These are phyloP conservation scores for Noctua janthe DNA, from an alignment of 2,888 invertebrate species.

Conservation along the genomic window DNA sequence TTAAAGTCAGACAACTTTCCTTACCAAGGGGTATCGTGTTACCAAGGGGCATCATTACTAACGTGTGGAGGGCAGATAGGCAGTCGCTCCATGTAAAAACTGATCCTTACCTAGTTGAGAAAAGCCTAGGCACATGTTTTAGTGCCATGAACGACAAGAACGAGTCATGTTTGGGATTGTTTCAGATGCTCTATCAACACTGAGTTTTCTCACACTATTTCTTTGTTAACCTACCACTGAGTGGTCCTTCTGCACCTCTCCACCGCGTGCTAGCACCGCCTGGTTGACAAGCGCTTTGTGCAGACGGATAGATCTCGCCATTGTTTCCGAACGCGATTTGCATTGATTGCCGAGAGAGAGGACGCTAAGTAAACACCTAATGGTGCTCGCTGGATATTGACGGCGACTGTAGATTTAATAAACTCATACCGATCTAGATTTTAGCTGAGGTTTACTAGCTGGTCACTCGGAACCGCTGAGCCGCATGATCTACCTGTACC, in stretches of 20 bases:
- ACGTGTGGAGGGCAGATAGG: background rate
- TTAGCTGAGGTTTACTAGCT: background rate
- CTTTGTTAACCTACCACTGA: background rate
- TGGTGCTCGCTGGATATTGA: constrained; percentile 16
- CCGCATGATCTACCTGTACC: background rate
- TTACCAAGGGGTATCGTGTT: background rate
- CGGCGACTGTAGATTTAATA: background rate
- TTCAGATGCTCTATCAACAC: background rate
- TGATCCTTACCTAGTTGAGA: background rate
- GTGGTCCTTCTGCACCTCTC: background rate
- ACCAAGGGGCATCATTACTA: background rate
- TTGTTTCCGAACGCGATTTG: constrained; percentile 59
- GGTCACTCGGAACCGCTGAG: background rate
- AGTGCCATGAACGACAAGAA: background rate
- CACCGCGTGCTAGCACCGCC: background rate
- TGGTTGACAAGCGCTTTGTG: constrained; percentile 59
- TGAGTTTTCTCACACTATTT: too few relatives aligned
- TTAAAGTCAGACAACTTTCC: background rate
- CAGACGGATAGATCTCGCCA: constrained; percentile 55
- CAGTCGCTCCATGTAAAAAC: background rate
- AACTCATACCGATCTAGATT: background rate
- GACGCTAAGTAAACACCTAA: constrained; percentile 53
- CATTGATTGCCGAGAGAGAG: constrained; percentile 56
- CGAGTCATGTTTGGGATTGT: background rate
- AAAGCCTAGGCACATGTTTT: background rate